These are phyloP conservation scores for Chaenodraco wilsoni DNA, from an alignment of 2,797 vertebrate genomes.

Conservation along the genomic window DNA sequence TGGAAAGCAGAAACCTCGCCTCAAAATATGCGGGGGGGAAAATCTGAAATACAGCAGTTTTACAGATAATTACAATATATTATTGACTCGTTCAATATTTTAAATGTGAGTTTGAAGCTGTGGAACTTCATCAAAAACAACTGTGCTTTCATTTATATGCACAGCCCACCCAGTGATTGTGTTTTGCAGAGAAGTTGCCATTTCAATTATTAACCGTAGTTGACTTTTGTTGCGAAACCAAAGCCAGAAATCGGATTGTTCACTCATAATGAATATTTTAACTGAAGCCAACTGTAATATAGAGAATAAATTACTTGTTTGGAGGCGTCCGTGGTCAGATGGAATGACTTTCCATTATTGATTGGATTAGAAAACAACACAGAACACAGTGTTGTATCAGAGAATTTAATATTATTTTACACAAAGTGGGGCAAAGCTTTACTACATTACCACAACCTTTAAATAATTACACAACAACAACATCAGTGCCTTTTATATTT, in stretches of 20 bases:
- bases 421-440: slow-evolving; percentile 11
- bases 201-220: slow-evolving; percentile 36
- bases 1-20: not conserved
- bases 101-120: slow-evolving; percentile 1
- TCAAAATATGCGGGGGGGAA: not conserved
- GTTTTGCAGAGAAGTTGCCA: slow-evolving; percentile 20
- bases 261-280: slow-evolving; percentile 54
- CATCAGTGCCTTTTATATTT: slow-evolving; percentile 16
- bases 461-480: slow-evolving; percentile 18
- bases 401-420: slow-evolving; percentile 42
- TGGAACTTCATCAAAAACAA: not conserved
- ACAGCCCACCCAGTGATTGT: not conserved
- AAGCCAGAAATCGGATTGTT: slow-evolving; percentile 36
- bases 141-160: slow-evolving; percentile 3
- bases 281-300: slow-evolving; percentile 34
- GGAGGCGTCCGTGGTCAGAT: slow-evolving; percentile 25
- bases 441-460: not conserved
- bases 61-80: not conserved
- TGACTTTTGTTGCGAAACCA: slow-evolving; percentile 36
- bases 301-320: slow-evolving; percentile 39
- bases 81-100: slow-evolving; percentile 10
- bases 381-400: slow-evolving; percentile 1
- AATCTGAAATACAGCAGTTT: slow-evolving; percentile 6
- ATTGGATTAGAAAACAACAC: slow-evolving; percentile 35
- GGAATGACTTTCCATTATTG: slow-evolving; percentile 54